phyloP scores from a whole-genome alignment of 1,140 invertebrate genomes.

The Hycleus phaleratus region DNA sequence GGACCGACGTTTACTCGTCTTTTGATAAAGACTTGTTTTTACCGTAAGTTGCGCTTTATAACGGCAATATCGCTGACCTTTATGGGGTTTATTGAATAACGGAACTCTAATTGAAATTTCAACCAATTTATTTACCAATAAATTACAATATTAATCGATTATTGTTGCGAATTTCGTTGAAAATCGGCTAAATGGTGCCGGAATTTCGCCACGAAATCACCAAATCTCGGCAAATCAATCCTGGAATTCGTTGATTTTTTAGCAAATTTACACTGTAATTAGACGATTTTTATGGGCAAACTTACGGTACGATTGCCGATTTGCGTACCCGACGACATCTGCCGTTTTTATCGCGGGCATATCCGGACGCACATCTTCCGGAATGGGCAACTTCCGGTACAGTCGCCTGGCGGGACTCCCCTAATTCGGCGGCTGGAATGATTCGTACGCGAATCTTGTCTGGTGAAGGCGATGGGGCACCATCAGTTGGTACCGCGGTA shows the following conservation, averaged over 20 bases:
- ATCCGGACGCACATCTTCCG: slow-evolving; percentile 30
- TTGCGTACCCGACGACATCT: slow-evolving; percentile 33
- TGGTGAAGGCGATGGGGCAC: slow-evolving; percentile 2
- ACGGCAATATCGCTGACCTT: background rate
- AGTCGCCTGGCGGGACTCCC: slow-evolving; percentile 7
- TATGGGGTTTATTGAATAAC: no score
- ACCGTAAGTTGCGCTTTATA: slow-evolving; percentile 2
- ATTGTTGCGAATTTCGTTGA: no score
- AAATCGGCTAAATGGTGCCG: background rate
- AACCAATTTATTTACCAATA: no score
- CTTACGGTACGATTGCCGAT: slow-evolving; percentile 10
- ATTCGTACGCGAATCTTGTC: slow-evolving; percentile 1
- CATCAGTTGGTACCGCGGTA: no score
- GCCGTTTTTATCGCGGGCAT: slow-evolving; percentile 34
- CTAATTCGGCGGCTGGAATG: background rate
- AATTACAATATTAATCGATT: no score
- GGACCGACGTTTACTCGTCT: slow-evolving; percentile 1
- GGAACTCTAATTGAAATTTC: no score
- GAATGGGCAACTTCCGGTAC: slow-evolving; percentile 22
- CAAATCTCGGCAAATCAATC: slow-evolving; percentile 21
- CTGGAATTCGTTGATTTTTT: slow-evolving; percentile 4
- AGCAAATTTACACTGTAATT: background rate
- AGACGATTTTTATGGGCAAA: background rate
- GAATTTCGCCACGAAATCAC: slow-evolving; percentile 26
- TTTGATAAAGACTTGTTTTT: slow-evolving; percentile 9